phyloP scores from a whole-genome alignment of 2,888 invertebrate species.

The Diabrotica balteata region DNA sequence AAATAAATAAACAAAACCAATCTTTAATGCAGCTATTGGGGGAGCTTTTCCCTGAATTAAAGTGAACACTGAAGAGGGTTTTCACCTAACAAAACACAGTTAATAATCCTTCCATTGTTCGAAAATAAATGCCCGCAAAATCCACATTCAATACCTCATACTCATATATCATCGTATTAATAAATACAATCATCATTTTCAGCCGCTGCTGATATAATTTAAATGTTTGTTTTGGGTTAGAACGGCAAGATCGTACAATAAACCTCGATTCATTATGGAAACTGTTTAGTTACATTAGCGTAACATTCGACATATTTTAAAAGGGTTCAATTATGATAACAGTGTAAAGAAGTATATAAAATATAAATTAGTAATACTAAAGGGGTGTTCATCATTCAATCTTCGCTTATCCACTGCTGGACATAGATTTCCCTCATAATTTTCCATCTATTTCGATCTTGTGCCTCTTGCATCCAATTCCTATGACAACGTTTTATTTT shows the following conservation, averaged over 20 bases:
- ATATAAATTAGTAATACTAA: too few species aligned
- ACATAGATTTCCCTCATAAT: too few species aligned
- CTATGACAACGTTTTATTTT: too few species aligned
- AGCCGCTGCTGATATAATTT: constrained; percentile 58
- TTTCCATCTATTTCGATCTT: too few species aligned
- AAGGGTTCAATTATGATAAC: too few species aligned
- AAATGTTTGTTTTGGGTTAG: constrained; percentile 59
- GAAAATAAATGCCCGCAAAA: constrained; percentile 51
- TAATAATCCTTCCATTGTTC: constrained; percentile 54
- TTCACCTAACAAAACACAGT: constrained; percentile 52
- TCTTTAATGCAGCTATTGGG: constrained; percentile 27
- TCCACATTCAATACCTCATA: constrained; percentile 50
- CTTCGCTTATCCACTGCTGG: too few species aligned
- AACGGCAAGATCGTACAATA: constrained; percentile 35
- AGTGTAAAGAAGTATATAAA: too few species aligned
- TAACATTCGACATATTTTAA: too few species aligned
- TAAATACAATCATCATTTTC: constrained; percentile 53
- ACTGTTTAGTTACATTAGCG: background rate
- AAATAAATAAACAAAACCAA: constrained; percentile 10
- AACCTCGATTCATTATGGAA: constrained; percentile 27
- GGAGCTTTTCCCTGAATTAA: constrained; percentile 14
- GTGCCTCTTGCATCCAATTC: too few species aligned
- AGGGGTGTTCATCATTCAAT: too few species aligned
- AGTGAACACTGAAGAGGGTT: constrained; percentile 33
- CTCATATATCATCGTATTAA: constrained; percentile 54